phyloP scores from a whole-genome alignment of 2,797 vertebrate species.

The Bryconaethiops microstoma region DNA sequence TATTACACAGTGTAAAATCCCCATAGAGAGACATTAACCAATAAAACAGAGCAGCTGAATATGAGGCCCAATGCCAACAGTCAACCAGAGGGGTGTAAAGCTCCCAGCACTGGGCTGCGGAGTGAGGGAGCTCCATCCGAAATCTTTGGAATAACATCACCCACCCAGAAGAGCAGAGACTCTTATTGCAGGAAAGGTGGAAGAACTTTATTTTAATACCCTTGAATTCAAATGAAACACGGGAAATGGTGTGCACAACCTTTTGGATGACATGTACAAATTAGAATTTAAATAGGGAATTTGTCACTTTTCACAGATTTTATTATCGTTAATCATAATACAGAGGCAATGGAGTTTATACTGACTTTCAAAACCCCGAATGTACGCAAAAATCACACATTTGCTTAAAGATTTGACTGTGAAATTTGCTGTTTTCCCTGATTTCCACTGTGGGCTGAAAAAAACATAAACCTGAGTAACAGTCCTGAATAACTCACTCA shows the following conservation, averaged over 20 bases:
- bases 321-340: too few relatives aligned
- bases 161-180: not conserved
- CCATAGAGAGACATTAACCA: too few relatives aligned
- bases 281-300: too few relatives aligned
- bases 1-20: too few relatives aligned
- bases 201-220: not conserved
- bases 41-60: not conserved
- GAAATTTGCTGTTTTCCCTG: not conserved
- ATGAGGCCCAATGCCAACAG: not conserved
- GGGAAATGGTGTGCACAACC: too few relatives aligned
- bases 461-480: constrained; percentile 5
- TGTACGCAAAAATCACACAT: too few relatives aligned
- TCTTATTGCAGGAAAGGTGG: not conserved
- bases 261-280: too few relatives aligned
- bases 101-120: not conserved
- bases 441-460: not conserved
- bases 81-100: not conserved
- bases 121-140: too few relatives aligned
- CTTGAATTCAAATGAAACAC: too few relatives aligned
- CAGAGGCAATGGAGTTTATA: too few relatives aligned
- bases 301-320: too few relatives aligned
- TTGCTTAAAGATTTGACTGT: too few relatives aligned
- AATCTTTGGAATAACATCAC: not conserved
- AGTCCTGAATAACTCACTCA: not conserved
- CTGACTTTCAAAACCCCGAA: not conserved